These are phyloP conservation scores for Agrochola circellaris DNA, from an alignment of 2,888 invertebrate genomes.

Conservation along the genomic window DNA sequence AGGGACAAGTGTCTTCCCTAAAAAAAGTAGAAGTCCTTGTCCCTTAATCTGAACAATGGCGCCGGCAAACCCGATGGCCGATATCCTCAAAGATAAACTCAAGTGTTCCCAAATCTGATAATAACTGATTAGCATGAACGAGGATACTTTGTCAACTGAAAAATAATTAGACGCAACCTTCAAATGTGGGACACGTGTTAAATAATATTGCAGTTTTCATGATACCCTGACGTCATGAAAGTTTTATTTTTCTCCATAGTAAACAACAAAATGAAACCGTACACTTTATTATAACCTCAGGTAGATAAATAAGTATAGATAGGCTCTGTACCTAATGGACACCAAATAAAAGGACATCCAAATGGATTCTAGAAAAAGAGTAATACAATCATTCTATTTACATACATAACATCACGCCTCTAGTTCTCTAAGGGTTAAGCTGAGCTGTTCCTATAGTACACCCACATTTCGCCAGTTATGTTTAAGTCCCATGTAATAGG, in stretches of 20 bases:
- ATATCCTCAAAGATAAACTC: conserved; percentile 52
- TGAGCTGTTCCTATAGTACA: too few species aligned
- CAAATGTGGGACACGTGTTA: background rate
- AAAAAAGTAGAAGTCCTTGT: conserved; percentile 16
- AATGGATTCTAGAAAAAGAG: background rate
- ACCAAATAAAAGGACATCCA: background rate
- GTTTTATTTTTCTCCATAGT: background rate
- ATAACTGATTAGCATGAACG: conserved; percentile 22
- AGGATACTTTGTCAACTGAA: conserved; percentile 29
- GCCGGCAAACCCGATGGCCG: conserved; percentile 22
- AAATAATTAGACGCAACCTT: conserved; percentile 24
- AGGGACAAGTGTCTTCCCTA: conserved; percentile 1
- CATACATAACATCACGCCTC: too few species aligned
- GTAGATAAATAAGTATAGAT: too few species aligned
- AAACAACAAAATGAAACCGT: background rate
- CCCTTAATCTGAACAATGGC: conserved; percentile 18
- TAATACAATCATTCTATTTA: too few species aligned
- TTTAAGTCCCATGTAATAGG: too few species aligned
- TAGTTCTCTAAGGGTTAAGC: too few species aligned
- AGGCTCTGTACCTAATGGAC: too few species aligned
- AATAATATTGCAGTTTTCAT: background rate
- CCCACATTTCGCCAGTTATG: too few species aligned
- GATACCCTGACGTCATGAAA: background rate
- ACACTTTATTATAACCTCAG: background rate
- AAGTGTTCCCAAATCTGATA: conserved; percentile 45